Percentiles rank a stretch among this genome's conserved stretches.
Conservation (phyloP, 2,113 vertebrate genomes). For the Oenanthe melanoleuca region DNA sequence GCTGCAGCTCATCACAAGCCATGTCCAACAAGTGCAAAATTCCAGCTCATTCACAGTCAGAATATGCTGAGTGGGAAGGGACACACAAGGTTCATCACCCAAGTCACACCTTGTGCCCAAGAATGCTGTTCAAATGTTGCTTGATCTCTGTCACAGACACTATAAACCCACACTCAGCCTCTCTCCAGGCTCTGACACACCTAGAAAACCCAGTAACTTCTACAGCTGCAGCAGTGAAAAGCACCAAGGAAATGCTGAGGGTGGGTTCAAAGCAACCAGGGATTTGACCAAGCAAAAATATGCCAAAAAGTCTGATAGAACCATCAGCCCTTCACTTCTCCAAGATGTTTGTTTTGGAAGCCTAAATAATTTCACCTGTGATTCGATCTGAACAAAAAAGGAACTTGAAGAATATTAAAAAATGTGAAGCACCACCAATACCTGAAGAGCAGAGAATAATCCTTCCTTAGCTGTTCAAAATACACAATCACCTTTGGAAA, state of each 20-base stretch:
- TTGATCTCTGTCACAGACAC: accelerated
- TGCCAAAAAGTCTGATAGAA: neutral
- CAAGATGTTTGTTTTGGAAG: neutral
- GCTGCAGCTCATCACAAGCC: neutral
- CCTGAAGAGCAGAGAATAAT: neutral
- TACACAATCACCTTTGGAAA: neutral
- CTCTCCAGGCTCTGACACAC: neutral
- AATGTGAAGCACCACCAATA: neutral
- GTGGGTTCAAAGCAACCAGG: neutral
- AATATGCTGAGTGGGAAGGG: neutral
- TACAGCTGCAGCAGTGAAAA: neutral
- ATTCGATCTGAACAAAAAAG: neutral
- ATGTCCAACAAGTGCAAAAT: neutral
- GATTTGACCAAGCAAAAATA: neutral
- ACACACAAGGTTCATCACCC: too few species aligned
- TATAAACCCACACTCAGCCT: neutral
- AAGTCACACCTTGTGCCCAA: neutral
- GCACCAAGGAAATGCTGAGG: neutral
- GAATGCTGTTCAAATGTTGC: accelerated
- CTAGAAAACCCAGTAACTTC: accelerated
- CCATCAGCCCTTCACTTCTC: neutral
- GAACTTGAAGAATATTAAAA: neutral
- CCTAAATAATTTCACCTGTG: neutral
- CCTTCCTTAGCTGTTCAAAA: neutral
- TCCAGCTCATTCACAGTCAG: neutral